Base-by-base conservation (phyloP, 2,797 vertebrate species). In the Periophthalmus magnuspinnatus region DNA sequence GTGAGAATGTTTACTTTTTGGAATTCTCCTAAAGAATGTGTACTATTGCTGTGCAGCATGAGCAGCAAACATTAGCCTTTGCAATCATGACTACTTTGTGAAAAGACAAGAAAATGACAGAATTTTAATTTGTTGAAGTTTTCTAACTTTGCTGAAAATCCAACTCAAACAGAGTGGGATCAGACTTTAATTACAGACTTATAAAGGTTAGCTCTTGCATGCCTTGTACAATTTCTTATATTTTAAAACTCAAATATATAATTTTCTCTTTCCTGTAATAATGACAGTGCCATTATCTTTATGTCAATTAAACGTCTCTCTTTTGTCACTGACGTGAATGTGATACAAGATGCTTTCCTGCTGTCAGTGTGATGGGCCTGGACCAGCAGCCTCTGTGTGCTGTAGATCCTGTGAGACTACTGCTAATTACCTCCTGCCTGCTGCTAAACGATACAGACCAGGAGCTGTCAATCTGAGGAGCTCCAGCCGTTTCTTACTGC, bases 371-470 rank as follows among this genome's bases (percentile, higher is more conserved):
- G n/a, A 8, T 21, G 19, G 56, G n/a, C 34, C 33, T n/a, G 33
- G 17, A 61, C 59, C 59, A 61, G 33, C 59, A 3, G 57, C 4
- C 28, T 16, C 1, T 22, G 59, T 22, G 34, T 1, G 34, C 3
- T 38, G 34, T 41, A 10, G 34, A 41, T 36, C 21, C 34, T 21
- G 59, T 62, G 47, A 5, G 16, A 17, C 9, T 56, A 62, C 67
- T 58, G 19, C 19, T 71, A 64, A 70, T 81, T 34, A n/a, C 34
- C 58, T 19, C 58, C 33, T 16, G 58, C 17, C 32, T 36, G 32
- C 58, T 36, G 19, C 33, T 36, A n/a, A 72, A 78, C 67, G 60
- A 81, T 73, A 58, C 32, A 76, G 63, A 78, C 69, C 38, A 21
- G 55, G 2, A 9, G 21, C 72, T 67, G 65, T 67, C 48, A 21